phyloP scores from a whole-genome alignment of 2,797 vertebrate genomes.

The Spinibarbus caldwelli region DNA sequence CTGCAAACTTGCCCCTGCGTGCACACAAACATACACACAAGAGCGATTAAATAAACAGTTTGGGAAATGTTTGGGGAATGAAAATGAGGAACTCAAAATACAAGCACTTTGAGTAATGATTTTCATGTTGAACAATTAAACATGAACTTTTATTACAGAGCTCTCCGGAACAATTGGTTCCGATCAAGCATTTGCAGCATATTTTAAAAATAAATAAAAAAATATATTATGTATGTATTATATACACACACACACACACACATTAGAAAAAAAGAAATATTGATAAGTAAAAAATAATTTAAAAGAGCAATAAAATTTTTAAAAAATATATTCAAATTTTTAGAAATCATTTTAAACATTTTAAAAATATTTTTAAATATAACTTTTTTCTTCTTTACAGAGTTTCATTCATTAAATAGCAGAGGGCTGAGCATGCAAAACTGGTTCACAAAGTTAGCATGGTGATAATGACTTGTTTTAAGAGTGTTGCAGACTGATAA shows the following conservation, averaged over 20 bases:
- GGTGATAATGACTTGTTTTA: not conserved
- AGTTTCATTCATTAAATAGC: not conserved
- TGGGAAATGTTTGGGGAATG: conserved; percentile 42
- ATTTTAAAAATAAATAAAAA: too few species aligned
- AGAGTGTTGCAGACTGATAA: conserved; percentile 8
- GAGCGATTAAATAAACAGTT: conserved; percentile 12
- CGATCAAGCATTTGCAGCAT: not conserved
- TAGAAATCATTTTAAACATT: too few species aligned
- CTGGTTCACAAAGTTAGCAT: not conserved
- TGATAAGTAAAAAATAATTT: too few species aligned
- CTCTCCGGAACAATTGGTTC: not conserved
- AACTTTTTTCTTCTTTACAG: not conserved
- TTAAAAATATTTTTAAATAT: too few species aligned
- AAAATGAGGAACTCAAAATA: conserved; percentile 27
- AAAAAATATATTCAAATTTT: too few species aligned
- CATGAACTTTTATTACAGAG: not conserved
- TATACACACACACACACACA: too few species aligned
- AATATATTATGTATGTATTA: too few species aligned
- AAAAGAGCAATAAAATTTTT: too few species aligned
- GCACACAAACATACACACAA: conserved; percentile 16
- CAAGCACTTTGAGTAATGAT: not conserved
- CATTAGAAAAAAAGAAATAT: too few species aligned
- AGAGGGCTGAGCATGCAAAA: not conserved
- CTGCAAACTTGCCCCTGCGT: conserved; percentile 86
- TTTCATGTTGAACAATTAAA: not conserved